phyloP scores from a whole-genome alignment of 2,113 vertebrate species.

The Nibea albiflora region DNA sequence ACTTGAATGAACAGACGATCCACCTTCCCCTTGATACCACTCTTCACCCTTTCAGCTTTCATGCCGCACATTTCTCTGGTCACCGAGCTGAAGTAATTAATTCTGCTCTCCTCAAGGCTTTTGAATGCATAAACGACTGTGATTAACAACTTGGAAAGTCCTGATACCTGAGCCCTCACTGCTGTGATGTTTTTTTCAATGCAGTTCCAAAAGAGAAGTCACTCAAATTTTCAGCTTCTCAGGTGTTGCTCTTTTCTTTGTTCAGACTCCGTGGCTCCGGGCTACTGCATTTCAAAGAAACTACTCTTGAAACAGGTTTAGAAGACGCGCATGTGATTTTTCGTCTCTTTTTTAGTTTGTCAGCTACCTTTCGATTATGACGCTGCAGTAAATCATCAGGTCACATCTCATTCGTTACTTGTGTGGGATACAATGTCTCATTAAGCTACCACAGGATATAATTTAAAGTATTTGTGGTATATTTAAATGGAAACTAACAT shows the following conservation, averaged over 20 bases:
- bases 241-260: neutral
- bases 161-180: neutral
- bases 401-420: neutral
- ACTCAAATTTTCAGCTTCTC: neutral
- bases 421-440: neutral
- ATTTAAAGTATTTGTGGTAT: neutral
- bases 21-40: neutral
- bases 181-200: neutral
- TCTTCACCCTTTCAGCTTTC: constrained; percentile 37
- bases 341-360: neutral
- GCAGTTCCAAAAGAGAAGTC: neutral
- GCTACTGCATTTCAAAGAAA: neutral
- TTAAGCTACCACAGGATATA: neutral
- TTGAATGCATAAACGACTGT: constrained; percentile 23
- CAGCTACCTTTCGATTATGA: neutral
- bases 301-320: neutral
- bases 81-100: constrained; percentile 37
- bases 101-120: constrained; percentile 31
- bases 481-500: neutral
- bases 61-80: constrained; percentile 34
- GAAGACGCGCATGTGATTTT: neutral
- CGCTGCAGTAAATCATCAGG: neutral
- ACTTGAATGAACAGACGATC: constrained; percentile 31
- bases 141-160: constrained; percentile 32
- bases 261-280: neutral